Base-by-base conservation (phyloP, 2,113 vertebrate genomes). In the Coracopsis vasa region DNA sequence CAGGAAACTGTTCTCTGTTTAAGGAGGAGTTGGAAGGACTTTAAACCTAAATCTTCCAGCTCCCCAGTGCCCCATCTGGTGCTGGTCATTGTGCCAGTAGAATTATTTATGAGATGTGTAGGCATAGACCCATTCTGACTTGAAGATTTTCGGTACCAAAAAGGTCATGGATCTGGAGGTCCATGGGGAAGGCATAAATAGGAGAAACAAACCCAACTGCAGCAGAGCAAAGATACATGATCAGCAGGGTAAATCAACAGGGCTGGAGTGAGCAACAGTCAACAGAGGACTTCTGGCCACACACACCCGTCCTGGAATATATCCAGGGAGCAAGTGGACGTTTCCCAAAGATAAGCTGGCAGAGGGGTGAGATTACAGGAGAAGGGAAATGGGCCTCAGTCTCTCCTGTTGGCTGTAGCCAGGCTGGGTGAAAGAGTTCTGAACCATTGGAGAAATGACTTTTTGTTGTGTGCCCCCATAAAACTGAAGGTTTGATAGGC, bases 321-420 rank as follows among this genome's bases (percentile, higher is more conserved):
- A 35, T 53, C 91, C 95, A 88, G 29, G 69, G 91, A 86, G 82
- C 91, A 94, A 96, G 91, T 94, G 95, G 92, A 80, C 88, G 24
- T 91, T 96, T 97, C 96, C 94, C 96, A 84, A 81, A 96, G 86
- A 94, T 91, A 91, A 95, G 35, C 39, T 84, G 88, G 77, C 72
- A 74, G 83, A 91, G 50, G 66, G 45, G 7, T 83, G 88, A 80
- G 82, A 28, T 88, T 77, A 35, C 75, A 77, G 56, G 54, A 80
- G 62, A 41, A 44, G 77, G 54, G 60, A 58, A 70, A 66, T 3
- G 6, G 77, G 41, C 28, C 60, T n/a, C 45, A 29, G 45, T 18
- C 2, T 2, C 48, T 72, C 16, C 84, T 37, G 27, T 62, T 60
- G 64, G 56, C 44, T 65, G 28, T 6, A 53, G 72, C 48, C 24